Conservation (phyloP, 2,888 invertebrate genomes). For the Operophtera brumata region DNA sequence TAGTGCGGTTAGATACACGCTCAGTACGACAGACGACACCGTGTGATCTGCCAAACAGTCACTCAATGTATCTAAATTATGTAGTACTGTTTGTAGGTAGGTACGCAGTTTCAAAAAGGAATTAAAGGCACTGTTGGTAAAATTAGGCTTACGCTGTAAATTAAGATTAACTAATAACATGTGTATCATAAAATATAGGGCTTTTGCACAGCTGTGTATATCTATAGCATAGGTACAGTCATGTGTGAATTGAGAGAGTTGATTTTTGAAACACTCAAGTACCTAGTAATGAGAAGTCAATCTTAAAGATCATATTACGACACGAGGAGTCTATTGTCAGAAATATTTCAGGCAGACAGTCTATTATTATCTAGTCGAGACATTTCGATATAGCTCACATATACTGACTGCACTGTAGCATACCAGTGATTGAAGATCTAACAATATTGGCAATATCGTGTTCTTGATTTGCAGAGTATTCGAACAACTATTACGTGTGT, state of each 20-base stretch:
- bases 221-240: constrained; percentile 13
- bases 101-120: constrained; percentile 1
- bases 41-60: too few relatives aligned
- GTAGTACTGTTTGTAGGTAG: neutral
- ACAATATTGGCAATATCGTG: too few relatives aligned
- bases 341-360: neutral
- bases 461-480: too few relatives aligned
- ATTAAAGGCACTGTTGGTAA: constrained; percentile 11
- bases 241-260: neutral
- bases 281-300: neutral
- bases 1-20: too few relatives aligned
- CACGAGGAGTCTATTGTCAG: neutral
- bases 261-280: neutral
- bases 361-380: neutral
- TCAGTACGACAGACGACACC: too few relatives aligned
- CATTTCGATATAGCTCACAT: neutral
- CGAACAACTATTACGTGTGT: too few relatives aligned
- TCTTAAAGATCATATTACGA: neutral
- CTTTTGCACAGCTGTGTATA: constrained; percentile 8
- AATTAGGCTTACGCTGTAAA: constrained; percentile 14
- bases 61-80: neutral
- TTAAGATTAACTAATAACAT: constrained; percentile 9
- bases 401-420: neutral
- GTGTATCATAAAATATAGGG: constrained; percentile 13
- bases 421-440: neutral